Evolutionary conservation across 2,797 vertebrate genomes (phyloP).

Genomic region (Steatocranus sp.): DNA sequence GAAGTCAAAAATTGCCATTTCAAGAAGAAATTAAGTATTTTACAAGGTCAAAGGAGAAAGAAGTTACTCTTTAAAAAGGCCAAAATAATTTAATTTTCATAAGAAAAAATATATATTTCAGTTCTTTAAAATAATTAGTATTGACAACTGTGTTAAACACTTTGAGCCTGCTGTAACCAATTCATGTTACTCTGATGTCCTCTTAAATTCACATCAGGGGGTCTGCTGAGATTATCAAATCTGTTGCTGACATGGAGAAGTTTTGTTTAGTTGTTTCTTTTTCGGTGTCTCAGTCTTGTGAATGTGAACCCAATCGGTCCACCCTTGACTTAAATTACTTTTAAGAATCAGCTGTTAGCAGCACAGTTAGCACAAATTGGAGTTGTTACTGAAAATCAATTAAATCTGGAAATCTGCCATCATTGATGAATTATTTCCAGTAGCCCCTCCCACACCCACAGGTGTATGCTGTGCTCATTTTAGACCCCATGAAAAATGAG

Average conservation of each 20-base stretch:
- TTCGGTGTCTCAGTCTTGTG: neutral
- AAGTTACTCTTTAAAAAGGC: neutral
- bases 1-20: neutral
- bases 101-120: neutral
- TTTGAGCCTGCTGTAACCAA: neutral
- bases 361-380: neutral
- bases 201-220: neutral
- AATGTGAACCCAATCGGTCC: neutral
- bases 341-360: neutral
- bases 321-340: neutral
- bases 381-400: neutral
- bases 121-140: neutral
- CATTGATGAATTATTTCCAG: neutral
- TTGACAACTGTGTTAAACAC: neutral
- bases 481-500: neutral
- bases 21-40: neutral
- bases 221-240: accelerated
- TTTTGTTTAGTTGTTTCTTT: neutral
- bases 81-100: neutral
- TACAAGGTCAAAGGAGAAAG: neutral
- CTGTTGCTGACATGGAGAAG: neutral
- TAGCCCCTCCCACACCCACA: neutral
- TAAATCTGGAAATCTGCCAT: neutral
- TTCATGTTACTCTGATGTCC: neutral
- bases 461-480: neutral